These are phyloP conservation scores for Drosophila stalkeri DNA, from an alignment of 2,888 invertebrate species.

Conservation along the genomic window DNA sequence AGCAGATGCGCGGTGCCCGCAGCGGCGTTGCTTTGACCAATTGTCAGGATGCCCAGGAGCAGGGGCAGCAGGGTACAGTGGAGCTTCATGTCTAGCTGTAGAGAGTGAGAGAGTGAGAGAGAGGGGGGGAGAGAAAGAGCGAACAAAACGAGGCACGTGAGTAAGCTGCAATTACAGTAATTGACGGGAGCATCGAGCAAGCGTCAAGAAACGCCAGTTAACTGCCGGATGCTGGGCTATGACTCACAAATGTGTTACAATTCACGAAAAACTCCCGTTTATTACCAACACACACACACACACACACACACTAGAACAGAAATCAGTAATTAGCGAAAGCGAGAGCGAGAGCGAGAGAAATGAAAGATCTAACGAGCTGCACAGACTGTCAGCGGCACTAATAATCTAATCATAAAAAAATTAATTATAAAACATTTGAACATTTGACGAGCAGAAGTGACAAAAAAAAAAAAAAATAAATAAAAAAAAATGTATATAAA, in stretches of 20 bases:
- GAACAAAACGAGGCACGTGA: slow-evolving; percentile 15
- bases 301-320: neutral
- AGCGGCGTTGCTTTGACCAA: slow-evolving; percentile 59
- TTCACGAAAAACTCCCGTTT: slow-evolving; percentile 1
- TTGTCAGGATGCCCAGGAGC: slow-evolving; percentile 69
- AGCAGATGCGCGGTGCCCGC: slow-evolving; percentile 67
- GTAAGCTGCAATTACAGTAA: slow-evolving; percentile 33
- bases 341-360: neutral
- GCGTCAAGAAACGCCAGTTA: neutral
- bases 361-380: neutral
- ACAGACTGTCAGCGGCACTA: slow-evolving; percentile 5
- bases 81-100: slow-evolving; percentile 74
- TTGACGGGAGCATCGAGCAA: slow-evolving; percentile 11
- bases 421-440: slow-evolving; percentile 8
- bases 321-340: slow-evolving; percentile 1
- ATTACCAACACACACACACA: neutral
- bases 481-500: neutral
- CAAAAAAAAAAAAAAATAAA: neutral
- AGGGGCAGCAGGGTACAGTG: slow-evolving; percentile 67
- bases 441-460: neutral
- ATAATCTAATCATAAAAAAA: neutral
- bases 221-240: slow-evolving; percentile 7
- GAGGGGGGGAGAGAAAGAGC: neutral
- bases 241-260: slow-evolving; percentile 14
- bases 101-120: slow-evolving; percentile 3